Conservation (phyloP, 2,113 vertebrate genomes). For the Solenodon paradoxus region DNA sequence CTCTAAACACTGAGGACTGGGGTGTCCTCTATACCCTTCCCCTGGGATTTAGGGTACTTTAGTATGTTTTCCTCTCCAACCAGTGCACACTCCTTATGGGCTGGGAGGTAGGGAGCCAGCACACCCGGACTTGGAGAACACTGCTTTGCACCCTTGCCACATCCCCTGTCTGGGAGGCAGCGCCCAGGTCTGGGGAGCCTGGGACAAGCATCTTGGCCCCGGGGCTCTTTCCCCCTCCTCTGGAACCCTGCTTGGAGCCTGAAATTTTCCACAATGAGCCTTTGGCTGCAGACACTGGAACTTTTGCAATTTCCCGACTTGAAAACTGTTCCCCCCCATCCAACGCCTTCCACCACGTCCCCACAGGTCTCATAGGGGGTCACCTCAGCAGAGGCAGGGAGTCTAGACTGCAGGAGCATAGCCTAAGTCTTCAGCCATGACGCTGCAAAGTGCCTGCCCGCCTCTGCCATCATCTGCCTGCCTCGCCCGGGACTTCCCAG, state of each 20-base stretch:
- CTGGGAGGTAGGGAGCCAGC: background rate
- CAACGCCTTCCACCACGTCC: background rate
- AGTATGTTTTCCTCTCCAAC: background rate
- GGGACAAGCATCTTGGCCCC: slow-evolving; percentile 44
- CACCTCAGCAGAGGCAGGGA: background rate
- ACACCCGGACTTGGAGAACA: background rate
- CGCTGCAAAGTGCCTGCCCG: background rate
- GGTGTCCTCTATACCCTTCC: background rate
- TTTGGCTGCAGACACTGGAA: slow-evolving; percentile 70
- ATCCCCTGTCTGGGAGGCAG: background rate
- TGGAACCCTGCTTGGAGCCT: slow-evolving; percentile 59
- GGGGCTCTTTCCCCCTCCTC: background rate
- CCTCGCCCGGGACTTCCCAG: background rate
- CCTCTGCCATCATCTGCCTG: background rate
- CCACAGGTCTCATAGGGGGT: background rate
- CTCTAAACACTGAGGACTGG: background rate
- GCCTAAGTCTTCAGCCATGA: background rate
- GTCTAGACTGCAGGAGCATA: background rate
- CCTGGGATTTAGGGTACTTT: background rate
- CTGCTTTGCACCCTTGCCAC: background rate
- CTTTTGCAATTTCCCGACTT: slow-evolving; percentile 72
- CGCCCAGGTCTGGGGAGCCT: background rate
- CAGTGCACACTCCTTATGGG: background rate
- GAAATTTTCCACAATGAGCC: slow-evolving; percentile 67
- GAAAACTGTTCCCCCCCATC: slow-evolving; percentile 44